These are phyloP conservation scores for Macaria liturata DNA, from an alignment of 2,888 invertebrate genomes.

Conservation along the genomic window DNA sequence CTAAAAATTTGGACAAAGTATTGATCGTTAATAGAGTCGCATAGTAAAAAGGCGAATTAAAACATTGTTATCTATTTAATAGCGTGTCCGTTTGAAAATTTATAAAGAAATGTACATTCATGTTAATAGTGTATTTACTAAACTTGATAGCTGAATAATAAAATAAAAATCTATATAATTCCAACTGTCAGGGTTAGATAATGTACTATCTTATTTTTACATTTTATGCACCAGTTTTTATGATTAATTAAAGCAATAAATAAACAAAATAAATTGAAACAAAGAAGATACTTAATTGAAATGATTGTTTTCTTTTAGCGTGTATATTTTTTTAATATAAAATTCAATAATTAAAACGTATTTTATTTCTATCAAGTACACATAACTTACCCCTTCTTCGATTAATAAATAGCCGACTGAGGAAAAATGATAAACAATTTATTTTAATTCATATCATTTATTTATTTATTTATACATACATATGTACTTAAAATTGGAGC, in stretches of 20 bases:
- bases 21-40: no score
- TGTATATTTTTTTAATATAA: slow-evolving; percentile 72
- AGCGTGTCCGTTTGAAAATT: slow-evolving; percentile 13
- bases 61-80: slow-evolving; percentile 23
- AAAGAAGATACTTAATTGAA: slow-evolving; percentile 32
- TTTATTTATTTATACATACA: slow-evolving; percentile 65
- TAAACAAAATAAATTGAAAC: slow-evolving; percentile 39
- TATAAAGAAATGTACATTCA: slow-evolving; percentile 31
- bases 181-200: no score
- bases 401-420: no score
- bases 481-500: slow-evolving; percentile 76
- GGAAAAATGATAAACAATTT: slow-evolving; percentile 31
- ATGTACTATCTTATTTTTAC: slow-evolving; percentile 22
- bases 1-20: no score
- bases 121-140: slow-evolving; percentile 22
- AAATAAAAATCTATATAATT: no score
- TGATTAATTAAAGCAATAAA: slow-evolving; percentile 55
- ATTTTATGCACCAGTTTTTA: slow-evolving; percentile 28
- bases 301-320: slow-evolving; percentile 49
- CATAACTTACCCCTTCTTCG: no score
- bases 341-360: slow-evolving; percentile 31
- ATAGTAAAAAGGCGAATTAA: background rate
- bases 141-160: no score
- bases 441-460: slow-evolving; percentile 56
- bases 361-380: no score